Conservation (phyloP, 2,113 vertebrate species). For the Romanogobio albipinnatus region DNA sequence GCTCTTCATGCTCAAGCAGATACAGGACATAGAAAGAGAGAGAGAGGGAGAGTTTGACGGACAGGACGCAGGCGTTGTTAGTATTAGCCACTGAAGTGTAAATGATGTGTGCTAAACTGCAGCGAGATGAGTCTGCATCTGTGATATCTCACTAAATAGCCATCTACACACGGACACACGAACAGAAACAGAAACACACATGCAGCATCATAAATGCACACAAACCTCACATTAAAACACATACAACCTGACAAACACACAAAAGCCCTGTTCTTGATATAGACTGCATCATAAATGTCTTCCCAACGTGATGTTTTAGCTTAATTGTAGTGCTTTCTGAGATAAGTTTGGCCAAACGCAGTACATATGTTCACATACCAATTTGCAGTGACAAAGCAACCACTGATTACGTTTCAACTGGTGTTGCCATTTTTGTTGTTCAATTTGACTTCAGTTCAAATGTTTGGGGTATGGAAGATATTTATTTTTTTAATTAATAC, state of each 20-base stretch:
- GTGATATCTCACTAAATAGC: conserved; percentile 40
- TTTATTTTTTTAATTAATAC: too few relatives aligned
- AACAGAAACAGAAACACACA: neutral
- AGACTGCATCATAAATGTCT: neutral
- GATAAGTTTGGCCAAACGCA: neutral
- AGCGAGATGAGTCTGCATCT: conserved; percentile 42
- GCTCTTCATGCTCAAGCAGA: conserved; percentile 80
- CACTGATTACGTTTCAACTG: too few relatives aligned
- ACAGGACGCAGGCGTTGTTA: conserved; percentile 37
- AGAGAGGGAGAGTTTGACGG: conserved; percentile 21
- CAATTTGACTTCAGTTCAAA: too few relatives aligned
- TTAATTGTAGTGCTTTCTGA: neutral
- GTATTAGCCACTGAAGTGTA: conserved; percentile 37
- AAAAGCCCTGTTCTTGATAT: neutral
- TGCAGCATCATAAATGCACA: conserved; percentile 14
- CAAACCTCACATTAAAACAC: neutral
- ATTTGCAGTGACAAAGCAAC: neutral
- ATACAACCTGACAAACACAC: neutral
- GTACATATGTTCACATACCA: neutral
- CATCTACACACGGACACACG: neutral
- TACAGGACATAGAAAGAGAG: conserved; percentile 63
- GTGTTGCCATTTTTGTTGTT: neutral
- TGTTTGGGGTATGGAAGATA: too few relatives aligned
- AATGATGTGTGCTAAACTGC: conserved; percentile 23
- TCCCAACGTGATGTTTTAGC: neutral